phyloP scores from a whole-genome alignment of 2,888 invertebrate species.

The Stramonita haemastoma region DNA sequence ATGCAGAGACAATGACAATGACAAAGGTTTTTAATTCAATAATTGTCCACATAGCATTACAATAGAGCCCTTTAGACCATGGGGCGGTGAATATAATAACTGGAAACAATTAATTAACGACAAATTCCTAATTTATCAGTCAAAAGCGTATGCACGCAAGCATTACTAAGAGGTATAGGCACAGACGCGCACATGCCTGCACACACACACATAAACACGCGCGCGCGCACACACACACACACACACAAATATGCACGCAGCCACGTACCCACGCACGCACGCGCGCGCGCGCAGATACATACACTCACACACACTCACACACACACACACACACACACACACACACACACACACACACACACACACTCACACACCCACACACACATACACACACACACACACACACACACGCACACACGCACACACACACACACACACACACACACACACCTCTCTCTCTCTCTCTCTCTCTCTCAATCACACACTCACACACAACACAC shows the following conservation, averaged over 20 bases:
- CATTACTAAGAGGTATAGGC: no score
- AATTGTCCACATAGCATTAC: no score
- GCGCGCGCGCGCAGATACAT: neutral
- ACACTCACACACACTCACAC: conserved; percentile 7
- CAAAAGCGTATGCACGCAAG: no score
- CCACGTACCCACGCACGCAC: no score
- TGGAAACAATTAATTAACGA: no score
- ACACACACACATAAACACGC: neutral
- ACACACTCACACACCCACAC: conserved; percentile 7
- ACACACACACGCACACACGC: neutral
- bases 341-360: neutral
- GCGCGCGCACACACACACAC: neutral
- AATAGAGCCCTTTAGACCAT: no score
- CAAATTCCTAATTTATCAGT: no score
- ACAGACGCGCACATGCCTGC: no score
- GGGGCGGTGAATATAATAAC: no score
- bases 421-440: neutral
- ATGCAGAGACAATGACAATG: no score
- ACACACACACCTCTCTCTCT: neutral
- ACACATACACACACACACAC: neutral
- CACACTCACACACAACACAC: neutral
- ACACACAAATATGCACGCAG: neutral
- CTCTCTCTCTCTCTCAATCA: no score
- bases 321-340: conserved; percentile 15
- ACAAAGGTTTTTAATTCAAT: no score